Base-by-base conservation (phyloP, 2,113 vertebrate species). In the Dolichotis patagonum region DNA sequence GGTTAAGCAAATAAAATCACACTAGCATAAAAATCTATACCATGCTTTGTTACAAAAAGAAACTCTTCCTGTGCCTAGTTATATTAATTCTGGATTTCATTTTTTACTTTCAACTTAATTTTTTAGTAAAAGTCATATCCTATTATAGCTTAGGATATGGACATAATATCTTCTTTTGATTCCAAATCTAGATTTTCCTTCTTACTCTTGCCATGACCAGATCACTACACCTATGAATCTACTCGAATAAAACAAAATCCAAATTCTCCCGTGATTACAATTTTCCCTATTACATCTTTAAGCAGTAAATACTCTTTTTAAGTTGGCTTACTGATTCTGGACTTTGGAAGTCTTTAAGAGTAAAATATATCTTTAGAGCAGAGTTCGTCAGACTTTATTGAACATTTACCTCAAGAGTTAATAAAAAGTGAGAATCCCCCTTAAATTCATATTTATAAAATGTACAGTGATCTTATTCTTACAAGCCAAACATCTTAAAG, bases 41-140 rank as follows among this genome's bases (percentile, higher is more conserved):
- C 30, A 91, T 63, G 91, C 9, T 73, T 73, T 41, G 62, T 88
- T 38, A 85, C 32, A 56, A 91, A 82, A 80, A 14, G 26, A 88
- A 94, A 88, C 13, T 69, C 13, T 69, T 22, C 10, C 4, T 38
- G 38, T 4, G 19, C 24, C 43, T 16, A 83, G 19, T 46, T 88
- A 63, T 28, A 46, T n/a, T 2, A 84, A 43, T 78, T 87, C 20
- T 63, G 67, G 5, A 26, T 80, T 86, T 71, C 81, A 75, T 52
- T 81, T 90, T n/a, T 73, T 46, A 86, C 5, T 65, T 28, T 7
- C 67, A 77, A 77, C 38, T 35, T 71, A 22, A 84, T 14, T 24
- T 93, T 88, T 90, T 87, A 75, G 24, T 62, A 80, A 83, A 97
- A 94, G 67, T 12, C 80, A 89, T 81, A n/a, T 49, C 19, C 30